phyloP scores from a whole-genome alignment of 1,140 invertebrate species.

The Dreissena rostriformis region DNA sequence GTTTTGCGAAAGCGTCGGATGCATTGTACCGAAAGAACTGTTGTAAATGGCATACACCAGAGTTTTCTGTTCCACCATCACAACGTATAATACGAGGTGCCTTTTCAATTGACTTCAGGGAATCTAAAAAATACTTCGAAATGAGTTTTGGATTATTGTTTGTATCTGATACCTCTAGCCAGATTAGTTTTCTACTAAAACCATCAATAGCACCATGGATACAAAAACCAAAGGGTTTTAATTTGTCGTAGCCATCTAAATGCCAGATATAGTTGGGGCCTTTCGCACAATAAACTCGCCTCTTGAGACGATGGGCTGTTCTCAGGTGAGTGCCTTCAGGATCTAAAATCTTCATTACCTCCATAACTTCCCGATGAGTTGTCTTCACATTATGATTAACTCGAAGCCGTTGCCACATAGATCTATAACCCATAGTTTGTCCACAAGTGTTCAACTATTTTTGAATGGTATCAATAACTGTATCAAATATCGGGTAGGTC shows the following conservation, averaged over 20 bases:
- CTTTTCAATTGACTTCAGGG: background rate
- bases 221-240: constrained; percentile 74
- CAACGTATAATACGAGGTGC: background rate
- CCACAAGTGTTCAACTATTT: constrained; percentile 8
- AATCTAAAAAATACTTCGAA: constrained; percentile 22
- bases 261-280: constrained; percentile 76
- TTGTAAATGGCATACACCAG: background rate
- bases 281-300: constrained; percentile 61
- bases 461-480: constrained; percentile 6
- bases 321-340: constrained; percentile 42
- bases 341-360: constrained; percentile 55
- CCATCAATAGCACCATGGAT: constrained; percentile 76
- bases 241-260: constrained; percentile 75
- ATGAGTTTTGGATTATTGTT: constrained; percentile 56
- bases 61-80: constrained; percentile 10
- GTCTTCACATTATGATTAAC: constrained; percentile 19
- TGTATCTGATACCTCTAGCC: constrained; percentile 62
- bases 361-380: constrained; percentile 16
- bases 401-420: constrained; percentile 18
- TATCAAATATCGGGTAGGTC: background rate
- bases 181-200: constrained; percentile 72
- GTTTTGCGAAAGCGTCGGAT: background rate
- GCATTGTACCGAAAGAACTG: background rate
- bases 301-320: constrained; percentile 35
- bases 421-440: constrained; percentile 25